Evolutionary conservation across 2,113 vertebrate species (phyloP), one percentile per base, ranked within the genome.

Genomic region (Astatotilapia flaviijosephi): DNA sequence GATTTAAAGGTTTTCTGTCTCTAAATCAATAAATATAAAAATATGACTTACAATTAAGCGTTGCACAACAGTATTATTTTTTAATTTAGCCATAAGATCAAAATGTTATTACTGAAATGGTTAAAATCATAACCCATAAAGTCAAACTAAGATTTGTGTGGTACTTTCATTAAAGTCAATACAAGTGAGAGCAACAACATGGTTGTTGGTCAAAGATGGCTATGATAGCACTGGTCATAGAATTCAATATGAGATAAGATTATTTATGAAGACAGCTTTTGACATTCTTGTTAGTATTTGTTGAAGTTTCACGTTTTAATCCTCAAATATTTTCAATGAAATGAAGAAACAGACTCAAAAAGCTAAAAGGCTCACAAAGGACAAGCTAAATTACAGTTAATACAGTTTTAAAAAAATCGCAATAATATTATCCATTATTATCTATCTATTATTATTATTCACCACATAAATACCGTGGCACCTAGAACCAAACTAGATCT

Each of bases 221-320:
- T 6, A 73, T 86, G 79, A 84, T 85, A 91, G 87, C 86, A 73
- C 37, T 91, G 92, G 86, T 80, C 83, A 90, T 89, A 89, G 90
- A 93, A 95, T 90, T 93, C 83, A 87, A 83, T 90, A 93, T 93
- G 79, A 88, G 75, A 91, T 93, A 80, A 85, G 90, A 91, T 83
- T 82, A 51, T 65, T 86, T 79, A 89, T 87, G 51, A 91, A 95
- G 92, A 93, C 86, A 91, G 79, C 87, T 91, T 88, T 92, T 94
- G 91, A 93, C 91, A 95, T 92, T 91, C 55, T 77, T 91, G 89
- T 89, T 94, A 91, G 70, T 12, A 94, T 95, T 95, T 93, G 83
- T 91, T 86, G 80, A 82, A 65, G 31, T 88, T 90, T 89, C 51
- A 80, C 9, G 49, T 42, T 58, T 87, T 26, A 28, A 89, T 84